Evolutionary conservation across 2,113 vertebrate species (phyloP).

Genomic region (Bungarus multicinctus): DNA sequence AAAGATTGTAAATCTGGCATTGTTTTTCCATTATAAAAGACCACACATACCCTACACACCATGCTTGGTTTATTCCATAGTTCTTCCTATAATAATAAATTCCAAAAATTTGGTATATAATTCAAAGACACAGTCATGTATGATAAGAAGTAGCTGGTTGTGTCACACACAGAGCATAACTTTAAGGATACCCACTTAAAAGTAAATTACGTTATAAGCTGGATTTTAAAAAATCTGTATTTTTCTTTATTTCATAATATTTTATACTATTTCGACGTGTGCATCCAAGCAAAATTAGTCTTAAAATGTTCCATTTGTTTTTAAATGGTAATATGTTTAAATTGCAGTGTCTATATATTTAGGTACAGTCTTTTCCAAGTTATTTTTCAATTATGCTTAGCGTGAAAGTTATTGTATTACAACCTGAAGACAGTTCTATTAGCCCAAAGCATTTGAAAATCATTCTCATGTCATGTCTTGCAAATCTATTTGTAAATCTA

Average conservation of each 20-base stretch:
- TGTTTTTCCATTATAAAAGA: not conserved
- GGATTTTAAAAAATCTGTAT: not conserved
- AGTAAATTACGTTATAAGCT: not conserved
- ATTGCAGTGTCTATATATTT: not conserved
- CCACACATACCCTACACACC: not conserved
- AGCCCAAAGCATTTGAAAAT: not conserved
- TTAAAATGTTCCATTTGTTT: not conserved
- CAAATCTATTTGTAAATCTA: not conserved
- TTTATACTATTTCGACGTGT: not conserved
- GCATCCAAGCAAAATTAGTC: not conserved
- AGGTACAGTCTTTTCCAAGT: not conserved
- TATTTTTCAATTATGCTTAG: not conserved
- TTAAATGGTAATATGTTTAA: not conserved
- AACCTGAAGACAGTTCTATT: not conserved
- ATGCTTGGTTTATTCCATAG: not conserved
- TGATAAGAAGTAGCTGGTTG: not conserved
- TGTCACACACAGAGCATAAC: not conserved
- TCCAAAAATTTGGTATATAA: not conserved
- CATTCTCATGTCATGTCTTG: constrained; percentile 2
- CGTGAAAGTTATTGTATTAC: not conserved
- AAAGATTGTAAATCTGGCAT: not conserved
- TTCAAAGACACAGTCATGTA: not conserved
- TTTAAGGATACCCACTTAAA: not conserved
- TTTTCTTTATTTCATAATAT: not conserved
- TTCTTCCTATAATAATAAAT: not conserved